Percentiles rank a stretch among this genome's conserved stretches.
phyloP scores from a whole-genome alignment of 1,140 invertebrate species.

The Limonius californicus region DNA sequence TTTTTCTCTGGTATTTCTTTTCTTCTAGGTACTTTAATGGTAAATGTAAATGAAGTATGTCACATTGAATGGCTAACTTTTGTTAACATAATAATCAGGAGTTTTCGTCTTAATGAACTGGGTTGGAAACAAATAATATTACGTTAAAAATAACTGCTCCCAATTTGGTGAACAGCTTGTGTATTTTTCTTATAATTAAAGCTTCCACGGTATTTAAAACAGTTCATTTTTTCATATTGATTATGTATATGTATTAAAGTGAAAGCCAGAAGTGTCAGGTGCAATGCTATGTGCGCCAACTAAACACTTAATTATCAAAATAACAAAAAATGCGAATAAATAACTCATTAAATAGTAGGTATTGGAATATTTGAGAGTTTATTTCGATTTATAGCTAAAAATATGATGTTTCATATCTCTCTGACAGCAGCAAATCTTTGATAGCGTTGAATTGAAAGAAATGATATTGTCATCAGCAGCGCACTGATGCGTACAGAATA shows the following conservation, averaged over 20 bases:
- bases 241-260: no score
- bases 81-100: neutral
- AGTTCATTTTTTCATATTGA: no score
- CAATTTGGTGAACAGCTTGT: slow-evolving; percentile 23
- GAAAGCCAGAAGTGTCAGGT: no score
- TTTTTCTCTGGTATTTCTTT: slow-evolving; percentile 9
- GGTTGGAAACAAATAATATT: slow-evolving; percentile 24
- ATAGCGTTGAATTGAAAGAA: slow-evolving; percentile 12
- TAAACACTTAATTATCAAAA: no score
- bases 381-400: no score
- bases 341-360: no score
- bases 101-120: slow-evolving; percentile 15
- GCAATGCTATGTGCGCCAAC: no score
- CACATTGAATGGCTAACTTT: neutral
- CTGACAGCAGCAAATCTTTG: slow-evolving; percentile 18
- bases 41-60: neutral
- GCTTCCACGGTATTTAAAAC: no score
- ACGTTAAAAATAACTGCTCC: slow-evolving; percentile 21
- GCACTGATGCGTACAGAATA: slow-evolving; percentile 24
- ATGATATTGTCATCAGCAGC: slow-evolving; percentile 21
- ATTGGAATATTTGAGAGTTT: no score
- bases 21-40: neutral
- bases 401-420: neutral
- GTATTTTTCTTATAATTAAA: neutral
- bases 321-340: no score